These are phyloP conservation scores for Lycaena phlaeas DNA, from an alignment of 2,888 invertebrate species.

Conservation along the genomic window DNA sequence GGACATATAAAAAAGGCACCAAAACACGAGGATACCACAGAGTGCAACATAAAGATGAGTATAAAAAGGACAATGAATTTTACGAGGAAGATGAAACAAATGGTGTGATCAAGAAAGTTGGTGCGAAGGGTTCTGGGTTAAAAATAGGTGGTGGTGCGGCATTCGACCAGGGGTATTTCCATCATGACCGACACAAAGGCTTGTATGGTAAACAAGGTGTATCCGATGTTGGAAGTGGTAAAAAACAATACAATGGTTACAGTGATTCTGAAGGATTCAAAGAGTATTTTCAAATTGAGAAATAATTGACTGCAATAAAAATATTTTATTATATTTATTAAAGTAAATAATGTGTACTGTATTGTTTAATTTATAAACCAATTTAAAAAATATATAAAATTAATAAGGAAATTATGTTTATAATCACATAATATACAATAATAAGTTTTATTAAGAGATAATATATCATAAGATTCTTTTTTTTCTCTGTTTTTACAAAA, in stretches of 20 bases:
- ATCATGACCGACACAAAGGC: constrained; percentile 55
- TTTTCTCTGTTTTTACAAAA: no score
- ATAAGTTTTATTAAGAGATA: no score
- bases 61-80: constrained; percentile 72
- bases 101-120: constrained; percentile 62
- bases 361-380: background rate
- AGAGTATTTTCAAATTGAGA: constrained; percentile 34
- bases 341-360: background rate
- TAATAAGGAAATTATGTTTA: no score
- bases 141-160: constrained; percentile 53
- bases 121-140: constrained; percentile 58
- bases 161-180: constrained; percentile 44
- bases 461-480: no score
- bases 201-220: constrained; percentile 60
- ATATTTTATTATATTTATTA: no score
- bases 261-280: constrained; percentile 58
- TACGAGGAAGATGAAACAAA: constrained; percentile 70
- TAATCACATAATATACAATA: no score
- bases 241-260: constrained; percentile 60
- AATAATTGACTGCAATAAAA: constrained; percentile 9
- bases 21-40: constrained; percentile 73
- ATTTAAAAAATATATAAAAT: no score
- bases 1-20: constrained; percentile 67
- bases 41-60: constrained; percentile 75
- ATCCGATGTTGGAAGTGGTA: constrained; percentile 62